phyloP scores from a whole-genome alignment of 2,113 vertebrate genomes.

The Mirza zaza region DNA sequence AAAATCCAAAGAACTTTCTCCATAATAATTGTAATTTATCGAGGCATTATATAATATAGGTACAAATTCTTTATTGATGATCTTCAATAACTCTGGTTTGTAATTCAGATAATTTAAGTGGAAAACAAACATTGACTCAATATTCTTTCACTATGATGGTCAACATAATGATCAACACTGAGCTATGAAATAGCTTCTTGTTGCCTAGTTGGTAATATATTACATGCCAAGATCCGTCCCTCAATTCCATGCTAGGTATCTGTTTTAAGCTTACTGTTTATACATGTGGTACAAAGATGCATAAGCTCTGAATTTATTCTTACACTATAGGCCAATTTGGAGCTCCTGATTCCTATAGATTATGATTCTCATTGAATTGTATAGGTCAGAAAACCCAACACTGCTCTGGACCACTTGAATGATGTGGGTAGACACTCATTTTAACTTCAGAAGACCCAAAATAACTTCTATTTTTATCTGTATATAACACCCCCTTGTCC shows the following conservation, averaged over 20 bases:
- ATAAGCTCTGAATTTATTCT: not conserved
- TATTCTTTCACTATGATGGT: not conserved
- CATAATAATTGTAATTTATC: not conserved
- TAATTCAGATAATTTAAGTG: not conserved
- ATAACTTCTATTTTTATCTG: not conserved
- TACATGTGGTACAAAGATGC: not conserved
- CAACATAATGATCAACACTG: not conserved
- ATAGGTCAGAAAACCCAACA: not conserved
- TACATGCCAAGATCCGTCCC: not conserved
- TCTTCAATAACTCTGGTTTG: not conserved
- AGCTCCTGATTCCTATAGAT: not conserved
- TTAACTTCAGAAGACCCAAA: not conserved
- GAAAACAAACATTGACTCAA: not conserved
- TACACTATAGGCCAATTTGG: not conserved
- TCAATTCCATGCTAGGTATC: not conserved
- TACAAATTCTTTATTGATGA: not conserved
- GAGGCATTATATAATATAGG: not conserved
- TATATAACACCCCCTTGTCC: not conserved
- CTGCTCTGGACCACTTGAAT: not conserved
- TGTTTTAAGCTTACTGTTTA: not conserved
- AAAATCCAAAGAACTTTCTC: not conserved
- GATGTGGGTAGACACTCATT: not conserved
- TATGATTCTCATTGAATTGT: not conserved
- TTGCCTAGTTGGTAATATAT: fast-evolving
- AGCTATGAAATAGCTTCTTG: not conserved